Base-by-base conservation (phyloP, 2,113 vertebrate genomes). In the Fregetta grallaria region DNA sequence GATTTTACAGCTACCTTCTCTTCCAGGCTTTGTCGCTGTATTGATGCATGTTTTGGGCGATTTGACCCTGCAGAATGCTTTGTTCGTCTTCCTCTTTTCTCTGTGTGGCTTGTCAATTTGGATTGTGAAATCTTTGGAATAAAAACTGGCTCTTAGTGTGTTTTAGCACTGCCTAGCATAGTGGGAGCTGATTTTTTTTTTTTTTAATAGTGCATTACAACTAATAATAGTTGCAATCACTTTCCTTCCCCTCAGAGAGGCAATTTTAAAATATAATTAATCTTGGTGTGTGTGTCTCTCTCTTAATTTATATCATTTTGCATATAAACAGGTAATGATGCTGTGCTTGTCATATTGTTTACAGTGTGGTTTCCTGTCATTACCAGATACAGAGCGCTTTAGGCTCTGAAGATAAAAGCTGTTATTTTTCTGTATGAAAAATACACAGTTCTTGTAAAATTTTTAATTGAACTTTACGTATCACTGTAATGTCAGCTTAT, bases 301-400 rank as follows among this genome's bases (percentile, higher is more conserved):
- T 92, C 86, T 85, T 81, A 83, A 94, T 96, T 93, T 92, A 38
- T 88, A 61, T 91, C 0, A 85, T 92, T 96, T 92, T 76, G 61
- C 20, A 29, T 79, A 72, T 84, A 61, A 91, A 63, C 86, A 81
- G 73, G 76, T 84, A 94, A 61, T 72, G 72, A 74, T 63, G 66
- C 50, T 50, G 52, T 70, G 40, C 36, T 72, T 88, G 70, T 88
- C 53, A 19, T 47, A 25, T 17, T 85, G 66, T 53, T 94, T 89
- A 47, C 21, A 30, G 22, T 29, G 55, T 78, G 30, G 27, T 61
- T 95, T 96, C 70, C 73, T 93, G 65, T 59, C 6, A 1, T 63
- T 87, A 29, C 44, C 61, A 61, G 67, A 53, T 73, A 61, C 34
- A 72, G 63, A 70, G 38, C 40, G 83, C 52, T 70, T 73, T 36